A percentile compares a stretch with the other conserved stretches of the same genome.
Conservation (phyloP, 2,888 invertebrate species). For the Colostygia pectinataria region DNA sequence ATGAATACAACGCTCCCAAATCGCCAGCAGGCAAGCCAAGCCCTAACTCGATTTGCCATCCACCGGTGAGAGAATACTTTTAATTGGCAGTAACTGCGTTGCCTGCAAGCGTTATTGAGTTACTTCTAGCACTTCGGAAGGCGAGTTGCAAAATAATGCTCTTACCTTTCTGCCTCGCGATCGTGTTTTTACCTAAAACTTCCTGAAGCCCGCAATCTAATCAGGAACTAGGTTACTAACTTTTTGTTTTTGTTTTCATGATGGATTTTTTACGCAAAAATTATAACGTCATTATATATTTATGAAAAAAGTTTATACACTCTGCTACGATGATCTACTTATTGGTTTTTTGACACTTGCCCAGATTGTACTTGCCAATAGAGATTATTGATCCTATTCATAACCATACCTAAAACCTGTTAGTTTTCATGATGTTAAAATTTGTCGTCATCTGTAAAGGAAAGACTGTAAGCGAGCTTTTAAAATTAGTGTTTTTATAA, state of each 20-base stretch:
- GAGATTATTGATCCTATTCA: too few relatives aligned
- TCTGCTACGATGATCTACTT: too few relatives aligned
- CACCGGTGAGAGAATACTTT: slow-evolving; percentile 76
- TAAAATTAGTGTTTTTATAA: too few relatives aligned
- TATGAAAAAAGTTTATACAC: neutral
- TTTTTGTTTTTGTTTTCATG: slow-evolving; percentile 19
- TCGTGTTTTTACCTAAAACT: slow-evolving; percentile 29
- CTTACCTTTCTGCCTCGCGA: slow-evolving; percentile 26
- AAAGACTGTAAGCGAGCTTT: too few relatives aligned
- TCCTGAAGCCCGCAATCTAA: slow-evolving; percentile 19
- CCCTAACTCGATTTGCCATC: slow-evolving; percentile 68
- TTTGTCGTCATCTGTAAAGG: too few relatives aligned
- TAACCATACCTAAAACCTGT: too few relatives aligned
- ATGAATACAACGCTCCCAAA: neutral
- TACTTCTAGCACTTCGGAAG: slow-evolving; percentile 63
- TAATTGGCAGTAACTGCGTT: slow-evolving; percentile 81
- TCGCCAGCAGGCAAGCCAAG: slow-evolving; percentile 2
- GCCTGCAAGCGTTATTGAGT: slow-evolving; percentile 79
- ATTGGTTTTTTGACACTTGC: too few relatives aligned
- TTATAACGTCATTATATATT: slow-evolving; percentile 1
- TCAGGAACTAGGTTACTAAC: slow-evolving; percentile 13
- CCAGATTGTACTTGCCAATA: too few relatives aligned
- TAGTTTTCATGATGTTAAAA: too few relatives aligned
- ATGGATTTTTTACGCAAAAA: slow-evolving; percentile 7
- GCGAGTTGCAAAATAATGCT: slow-evolving; percentile 54